Conservation (phyloP, 2,888 invertebrate genomes). For the Taenaris catops region DNA sequence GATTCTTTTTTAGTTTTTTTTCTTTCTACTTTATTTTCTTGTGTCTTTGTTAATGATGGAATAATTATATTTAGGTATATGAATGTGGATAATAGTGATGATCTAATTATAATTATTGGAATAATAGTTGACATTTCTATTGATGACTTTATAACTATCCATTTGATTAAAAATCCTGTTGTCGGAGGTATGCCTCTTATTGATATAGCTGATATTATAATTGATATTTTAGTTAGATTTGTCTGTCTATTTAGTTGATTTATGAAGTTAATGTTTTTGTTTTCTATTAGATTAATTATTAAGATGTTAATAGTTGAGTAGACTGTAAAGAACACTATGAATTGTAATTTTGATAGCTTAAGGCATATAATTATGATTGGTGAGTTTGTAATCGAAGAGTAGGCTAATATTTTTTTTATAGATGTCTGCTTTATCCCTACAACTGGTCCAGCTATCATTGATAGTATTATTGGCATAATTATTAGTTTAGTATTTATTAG, state of each 20-base stretch:
- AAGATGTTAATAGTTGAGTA: too few species aligned
- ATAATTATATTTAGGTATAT: slow-evolving; percentile 68
- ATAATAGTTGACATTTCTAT: slow-evolving; percentile 55
- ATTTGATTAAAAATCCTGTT: slow-evolving; percentile 82
- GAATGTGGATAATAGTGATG: slow-evolving; percentile 72
- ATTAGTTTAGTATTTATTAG: too few species aligned
- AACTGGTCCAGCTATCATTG: too few species aligned
- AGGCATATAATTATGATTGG: slow-evolving; percentile 62
- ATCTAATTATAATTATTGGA: slow-evolving; percentile 69
- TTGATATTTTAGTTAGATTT: slow-evolving; percentile 65
- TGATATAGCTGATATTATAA: slow-evolving; percentile 76
- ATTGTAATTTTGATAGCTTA: slow-evolving; percentile 61
- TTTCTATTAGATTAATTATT: slow-evolving; percentile 74
- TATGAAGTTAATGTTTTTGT: slow-evolving; percentile 50
- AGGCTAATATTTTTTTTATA: too few species aligned
- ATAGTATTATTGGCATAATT: too few species aligned
- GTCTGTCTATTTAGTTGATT: too few species aligned
- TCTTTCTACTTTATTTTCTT: slow-evolving; percentile 54
- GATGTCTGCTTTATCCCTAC: too few species aligned
- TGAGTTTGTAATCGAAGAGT: slow-evolving; percentile 37
- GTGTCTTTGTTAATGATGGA: slow-evolving; percentile 59
- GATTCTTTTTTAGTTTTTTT: too few species aligned
- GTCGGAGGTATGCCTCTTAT: slow-evolving; percentile 81
- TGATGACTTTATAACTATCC: slow-evolving; percentile 74
- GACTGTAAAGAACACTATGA: too few species aligned